Percentiles rank a stretch among this genome's conserved stretches.
Evolutionary conservation across 1,140 invertebrate species (phyloP).

Genomic region (Euwallacea fornicatus): DNA sequence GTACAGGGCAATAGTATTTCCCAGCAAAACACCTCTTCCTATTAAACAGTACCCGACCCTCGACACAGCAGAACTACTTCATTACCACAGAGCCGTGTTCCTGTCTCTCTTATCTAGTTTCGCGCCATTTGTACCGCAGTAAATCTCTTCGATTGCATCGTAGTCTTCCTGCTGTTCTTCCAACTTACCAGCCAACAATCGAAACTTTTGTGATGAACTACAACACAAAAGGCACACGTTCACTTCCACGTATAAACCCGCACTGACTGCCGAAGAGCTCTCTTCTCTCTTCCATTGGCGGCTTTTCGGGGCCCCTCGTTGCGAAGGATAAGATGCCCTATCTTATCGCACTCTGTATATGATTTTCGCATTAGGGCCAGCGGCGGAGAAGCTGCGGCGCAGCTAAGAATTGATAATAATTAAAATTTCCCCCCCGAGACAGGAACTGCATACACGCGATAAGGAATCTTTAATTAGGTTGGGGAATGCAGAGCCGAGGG

Average conservation of each 20-base stretch:
- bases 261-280: constrained; percentile 3
- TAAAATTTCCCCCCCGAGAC: constrained; percentile 33
- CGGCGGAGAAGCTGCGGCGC: background rate
- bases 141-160: constrained; percentile 23
- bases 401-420: constrained; percentile 28
- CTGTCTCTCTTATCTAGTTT: constrained; percentile 18
- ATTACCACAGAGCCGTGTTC: constrained; percentile 28
- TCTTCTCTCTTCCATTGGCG: constrained; percentile 10
- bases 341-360: constrained; percentile 15
- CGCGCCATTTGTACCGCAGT: constrained; percentile 30
- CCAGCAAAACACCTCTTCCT: no score
- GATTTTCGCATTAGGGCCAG: constrained; percentile 8
- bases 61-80: constrained; percentile 16
- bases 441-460: constrained; percentile 33
- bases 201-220: background rate
- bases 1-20: no score
- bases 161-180: background rate
- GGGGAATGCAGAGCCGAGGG: constrained; percentile 31
- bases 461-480: constrained; percentile 34
- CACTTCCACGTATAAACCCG: background rate
- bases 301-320: constrained; percentile 19
- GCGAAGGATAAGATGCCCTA: constrained; percentile 12
- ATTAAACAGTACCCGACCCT: background rate
- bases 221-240: background rate
- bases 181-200: no score